Evolutionary conservation across 1,140 invertebrate genomes (phyloP), one percentile per base, ranked within the genome.

Genomic region (Araneus ventricosus): DNA sequence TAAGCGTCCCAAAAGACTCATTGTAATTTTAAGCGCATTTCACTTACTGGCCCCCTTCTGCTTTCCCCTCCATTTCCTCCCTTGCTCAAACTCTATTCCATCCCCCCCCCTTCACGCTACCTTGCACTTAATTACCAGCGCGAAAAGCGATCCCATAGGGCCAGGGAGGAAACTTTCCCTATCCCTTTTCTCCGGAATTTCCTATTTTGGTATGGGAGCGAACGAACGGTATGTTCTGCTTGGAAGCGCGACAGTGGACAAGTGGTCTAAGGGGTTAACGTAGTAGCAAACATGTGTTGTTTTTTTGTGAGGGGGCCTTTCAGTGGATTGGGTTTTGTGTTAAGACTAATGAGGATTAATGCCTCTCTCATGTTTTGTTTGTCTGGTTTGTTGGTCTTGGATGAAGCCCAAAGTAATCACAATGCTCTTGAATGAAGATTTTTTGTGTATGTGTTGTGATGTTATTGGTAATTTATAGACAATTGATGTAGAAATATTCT

Each of bases 11-110:
- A 22, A 84, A 84, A 84, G 89, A 37, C 79, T 37, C 89, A 91
- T 91, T 91, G 89, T 91, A 91, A 91, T 91, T 91, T 91, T 91
- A 91, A 91, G 79, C 89, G 37, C 89, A 91, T 91, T 91, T 91
- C 89, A 91, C 79, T 91, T 91, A 91, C 79, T 91, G 63, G 89
- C 59, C 45, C 89, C 45, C 52, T 41, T 37, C 37, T 88, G 22
- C 86, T 61, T 61, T 86, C 27, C 22, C 84, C 39, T 20, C 34
- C 70, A 75, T 75, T 75, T 75, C 70, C 59, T 37, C 79, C 57
- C 79, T 41, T 45, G 20, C 22, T 84, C 61, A 17, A 52, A n/a
- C 67, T 27, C 30, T 10, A 5, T n/a, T 6, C 41, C 27, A 41
- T 34, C 4, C 45, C 41, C 10, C 30, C 59, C 59, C 45, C 80